phyloP scores from a whole-genome alignment of 2,888 invertebrate genomes.

The Ryuthela nishihirai region DNA sequence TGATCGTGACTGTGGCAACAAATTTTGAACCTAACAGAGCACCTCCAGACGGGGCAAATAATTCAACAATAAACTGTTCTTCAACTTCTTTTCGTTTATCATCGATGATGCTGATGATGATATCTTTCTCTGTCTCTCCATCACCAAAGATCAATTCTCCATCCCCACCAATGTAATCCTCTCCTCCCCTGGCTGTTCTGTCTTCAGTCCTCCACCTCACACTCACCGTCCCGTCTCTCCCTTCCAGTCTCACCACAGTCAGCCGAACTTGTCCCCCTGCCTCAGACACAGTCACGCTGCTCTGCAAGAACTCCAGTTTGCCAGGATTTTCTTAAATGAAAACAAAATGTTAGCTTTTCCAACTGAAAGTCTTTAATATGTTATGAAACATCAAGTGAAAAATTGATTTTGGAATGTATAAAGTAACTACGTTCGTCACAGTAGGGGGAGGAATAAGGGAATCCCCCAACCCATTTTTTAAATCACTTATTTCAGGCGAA shows the following conservation, averaged over 20 bases:
- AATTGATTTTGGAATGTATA: no score
- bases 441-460: no score
- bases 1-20: slow-evolving; percentile 1
- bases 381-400: no score
- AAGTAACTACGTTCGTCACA: no score
- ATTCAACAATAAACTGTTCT: slow-evolving; percentile 7
- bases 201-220: background rate
- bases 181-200: background rate
- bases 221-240: slow-evolving; percentile 4
- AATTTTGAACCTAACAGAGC: slow-evolving; percentile 1
- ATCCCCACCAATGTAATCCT: background rate
- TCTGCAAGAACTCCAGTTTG: slow-evolving; percentile 5
- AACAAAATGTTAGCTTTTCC: no score
- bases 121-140: slow-evolving; percentile 1
- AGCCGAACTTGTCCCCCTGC: background rate
- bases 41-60: slow-evolving; percentile 8
- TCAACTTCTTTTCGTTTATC: slow-evolving; percentile 1
- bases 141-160: background rate
- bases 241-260: background rate
- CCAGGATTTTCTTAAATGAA: slow-evolving; percentile 12
- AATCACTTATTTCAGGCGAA: no score
- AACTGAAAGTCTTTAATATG: no score
- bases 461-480: no score
- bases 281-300: slow-evolving; percentile 1
- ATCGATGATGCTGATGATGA: background rate